Base-by-base conservation (phyloP, 2,888 invertebrate species). In the Hesperia comma region DNA sequence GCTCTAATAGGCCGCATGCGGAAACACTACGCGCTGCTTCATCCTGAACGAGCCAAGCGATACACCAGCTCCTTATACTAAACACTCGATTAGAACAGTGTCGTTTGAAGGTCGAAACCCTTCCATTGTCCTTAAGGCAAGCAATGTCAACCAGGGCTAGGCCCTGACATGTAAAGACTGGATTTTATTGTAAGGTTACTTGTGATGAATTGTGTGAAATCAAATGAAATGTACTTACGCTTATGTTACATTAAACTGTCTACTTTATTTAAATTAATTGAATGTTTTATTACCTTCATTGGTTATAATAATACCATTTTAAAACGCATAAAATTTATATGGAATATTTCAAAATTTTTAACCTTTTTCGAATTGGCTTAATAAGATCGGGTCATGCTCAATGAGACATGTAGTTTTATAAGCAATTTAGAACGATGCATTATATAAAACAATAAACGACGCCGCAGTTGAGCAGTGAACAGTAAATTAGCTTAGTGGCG, bases 1-100 rank as follows among this genome's bases (percentile, higher is more conserved):
- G 93, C 93, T 14, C 78, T 93, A 37, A 78, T 93, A 33, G 93
- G 93, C n/a, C 86, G 93, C 37, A 87, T 93, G 88, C 84, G 88
- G 67, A 87, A 84, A 69, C 83, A 93, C 68, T 93, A 93, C 74
- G 92, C 92, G 1, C 77, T 92, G 3, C 80, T 92, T 10, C 88
- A 84, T 68, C 90, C 92, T 7, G 84, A 87, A 61, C 79, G 80
- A 26, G 91, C 91, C 21, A 86, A 84, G 70, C 79, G 83, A 67
- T 90, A 82, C 43, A 67, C 66, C 1, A 32, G 17, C 49, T 55
- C 60, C 2, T 26, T 61, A 26, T 60, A 67, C 51, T 61, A 46
- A 63, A 32, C 6, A 21, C 14, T 43, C 6, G 21, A 58, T 26
- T 2, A 6, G 17, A 19, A 63, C 5, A 26, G 58, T 43, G 14